Conservation (phyloP, 1,140 invertebrate species). For the Plectus sambesii region DNA sequence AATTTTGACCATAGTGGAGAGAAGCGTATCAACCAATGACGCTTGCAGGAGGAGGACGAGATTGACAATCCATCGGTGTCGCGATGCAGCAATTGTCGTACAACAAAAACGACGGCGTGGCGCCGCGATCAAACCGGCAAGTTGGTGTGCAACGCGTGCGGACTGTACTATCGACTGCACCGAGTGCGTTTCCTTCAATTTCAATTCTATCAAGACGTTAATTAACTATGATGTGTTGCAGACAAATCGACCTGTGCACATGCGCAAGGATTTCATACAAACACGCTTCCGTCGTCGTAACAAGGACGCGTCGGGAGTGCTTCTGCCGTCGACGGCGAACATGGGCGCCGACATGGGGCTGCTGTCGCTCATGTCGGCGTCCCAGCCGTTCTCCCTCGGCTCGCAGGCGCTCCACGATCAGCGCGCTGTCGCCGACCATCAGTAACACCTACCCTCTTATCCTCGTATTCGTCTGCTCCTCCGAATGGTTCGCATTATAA, state of each 20-base stretch:
- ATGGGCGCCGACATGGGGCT: conserved; percentile 2
- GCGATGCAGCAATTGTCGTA: conserved; percentile 37
- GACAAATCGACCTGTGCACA: conserved; percentile 43
- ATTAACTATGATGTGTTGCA: conserved; percentile 20
- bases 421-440: conserved; percentile 1
- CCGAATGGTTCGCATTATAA: too few species aligned
- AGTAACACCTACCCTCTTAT: too few species aligned
- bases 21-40: background rate
- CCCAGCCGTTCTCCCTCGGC: conserved; percentile 24
- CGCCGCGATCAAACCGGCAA: conserved; percentile 31
- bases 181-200: conserved; percentile 23
- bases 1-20: background rate
- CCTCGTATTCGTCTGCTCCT: too few species aligned
- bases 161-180: conserved; percentile 41
- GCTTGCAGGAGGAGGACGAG: background rate
- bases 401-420: conserved; percentile 15
- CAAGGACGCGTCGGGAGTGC: conserved; percentile 15
- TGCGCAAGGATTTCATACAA: conserved; percentile 41
- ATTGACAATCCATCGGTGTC: conserved; percentile 5
- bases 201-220: background rate
- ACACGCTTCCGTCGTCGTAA: conserved; percentile 39
- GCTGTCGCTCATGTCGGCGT: conserved; percentile 17
- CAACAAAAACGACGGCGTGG: conserved; percentile 45
- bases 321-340: too few species aligned
- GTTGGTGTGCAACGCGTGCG: conserved; percentile 44